Evolutionary conservation across 2,797 vertebrate species (phyloP), one percentile per base, ranked within the genome.

Genomic region (Falco novaeseelandiae): DNA sequence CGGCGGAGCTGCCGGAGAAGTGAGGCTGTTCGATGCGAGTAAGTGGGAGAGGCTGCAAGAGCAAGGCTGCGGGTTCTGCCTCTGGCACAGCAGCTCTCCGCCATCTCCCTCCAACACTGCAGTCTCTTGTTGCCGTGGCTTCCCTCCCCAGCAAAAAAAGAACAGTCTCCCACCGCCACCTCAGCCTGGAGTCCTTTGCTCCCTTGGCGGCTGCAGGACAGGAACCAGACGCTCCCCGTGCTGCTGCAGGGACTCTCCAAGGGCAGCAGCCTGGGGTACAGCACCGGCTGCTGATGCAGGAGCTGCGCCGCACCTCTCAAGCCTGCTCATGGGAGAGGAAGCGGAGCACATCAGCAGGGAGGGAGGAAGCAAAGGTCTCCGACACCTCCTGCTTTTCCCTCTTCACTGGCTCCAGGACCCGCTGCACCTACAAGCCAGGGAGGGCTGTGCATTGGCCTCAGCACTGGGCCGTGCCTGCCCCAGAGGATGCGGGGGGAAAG

Each of bases 151-250:
- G 36, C 8, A 67, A 49, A 25, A 12, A 40, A 14, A 32, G 20
- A 38, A 42, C 27, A 80, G 29, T 73, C 5, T 21, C 42, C 17
- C 23, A 32, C 26, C 22, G 66, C 57, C 81, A 49, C 66, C 55
- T 89, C 62, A 15, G 20, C n/a, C 26, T 59, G 59, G n/a, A 87
- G 66, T 77, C 63, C 44, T 70, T 23, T 63, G 62, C 46, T 94
- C 27, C 15, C 48, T n/a, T 0, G 0, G 66, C 5, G 0, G 44
- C 63, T 54, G 38, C 25, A 40, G 61, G 36, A 57, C 14, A 73
- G 80, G 81, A 93, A 77, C 54, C 48, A 84, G 67, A 69, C 0
- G 0, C 74, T 74, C 61, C 48, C 46, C 1, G 1, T 29, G 77
- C 78, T 90, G 71, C 59, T 10, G 8, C 36, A 72, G 19, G 15